A percentile compares a stretch with the other conserved stretches of the same genome.
Evolutionary conservation across 2,113 vertebrate genomes (phyloP).

Genomic region (Hyperopisus bebe): DNA sequence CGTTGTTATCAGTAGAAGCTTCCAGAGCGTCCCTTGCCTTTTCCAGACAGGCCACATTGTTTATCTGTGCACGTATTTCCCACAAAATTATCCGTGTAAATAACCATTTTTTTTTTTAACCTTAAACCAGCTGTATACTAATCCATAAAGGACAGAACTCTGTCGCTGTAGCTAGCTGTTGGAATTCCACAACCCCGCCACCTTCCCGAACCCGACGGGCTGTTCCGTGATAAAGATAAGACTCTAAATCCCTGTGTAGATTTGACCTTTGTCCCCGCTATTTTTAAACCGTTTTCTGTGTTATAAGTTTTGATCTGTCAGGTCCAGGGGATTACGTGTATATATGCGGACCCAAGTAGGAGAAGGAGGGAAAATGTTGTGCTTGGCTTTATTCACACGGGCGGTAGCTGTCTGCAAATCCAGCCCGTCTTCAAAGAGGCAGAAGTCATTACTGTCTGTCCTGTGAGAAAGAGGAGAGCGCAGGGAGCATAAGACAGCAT

Average conservation of each 20-base stretch:
- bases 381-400: constrained; percentile 46
- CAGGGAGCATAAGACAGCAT: not conserved
- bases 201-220: constrained; percentile 40
- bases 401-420: constrained; percentile 46
- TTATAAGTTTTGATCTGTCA: constrained; percentile 41
- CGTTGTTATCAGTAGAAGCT: constrained; percentile 20
- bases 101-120: not conserved
- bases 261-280: constrained; percentile 59
- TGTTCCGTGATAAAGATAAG: constrained; percentile 60
- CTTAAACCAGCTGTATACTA: not conserved
- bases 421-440: constrained; percentile 46
- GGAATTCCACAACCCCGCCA: constrained; percentile 19
- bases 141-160: not conserved
- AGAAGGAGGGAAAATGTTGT: constrained; percentile 50
- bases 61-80: not conserved
- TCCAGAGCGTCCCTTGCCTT: not conserved
- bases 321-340: constrained; percentile 49
- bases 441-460: constrained; percentile 28
- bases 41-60: not conserved
- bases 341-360: constrained; percentile 56
- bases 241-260: constrained; percentile 60
- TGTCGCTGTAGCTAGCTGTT: not conserved
- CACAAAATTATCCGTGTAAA: constrained; percentile 15
- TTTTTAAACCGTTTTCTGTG: constrained; percentile 55
- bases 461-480: not conserved